Evolutionary conservation across 2,113 vertebrate genomes (phyloP).

Genomic region (Oncorhynchus kisutch): DNA sequence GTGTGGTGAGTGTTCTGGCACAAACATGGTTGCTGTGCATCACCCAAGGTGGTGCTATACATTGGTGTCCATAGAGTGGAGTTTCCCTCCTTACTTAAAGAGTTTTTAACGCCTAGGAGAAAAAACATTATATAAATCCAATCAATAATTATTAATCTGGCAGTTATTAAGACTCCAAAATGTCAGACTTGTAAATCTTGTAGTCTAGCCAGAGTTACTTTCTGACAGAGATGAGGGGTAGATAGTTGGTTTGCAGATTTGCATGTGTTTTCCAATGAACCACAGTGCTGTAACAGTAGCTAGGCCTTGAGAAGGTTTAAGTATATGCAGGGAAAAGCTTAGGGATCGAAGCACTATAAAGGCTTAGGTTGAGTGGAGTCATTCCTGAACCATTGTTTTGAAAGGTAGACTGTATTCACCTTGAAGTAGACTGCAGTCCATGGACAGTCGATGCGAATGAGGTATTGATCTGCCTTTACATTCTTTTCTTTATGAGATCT

Average conservation of each 20-base stretch:
- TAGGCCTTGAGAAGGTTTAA: conserved; percentile 30
- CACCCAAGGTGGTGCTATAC: no score
- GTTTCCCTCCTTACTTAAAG: no score
- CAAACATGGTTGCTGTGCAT: no score
- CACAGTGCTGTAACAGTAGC: background rate
- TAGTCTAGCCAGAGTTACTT: background rate
- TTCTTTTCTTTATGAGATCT: conserved; percentile 38
- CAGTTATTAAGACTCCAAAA: background rate
- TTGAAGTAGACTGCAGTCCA: conserved; percentile 48
- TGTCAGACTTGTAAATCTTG: background rate
- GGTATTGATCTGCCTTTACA: conserved; percentile 61
- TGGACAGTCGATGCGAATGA: conserved; percentile 55
- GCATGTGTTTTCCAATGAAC: background rate
- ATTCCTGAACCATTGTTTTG: background rate
- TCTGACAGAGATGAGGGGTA: background rate
- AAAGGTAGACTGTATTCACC: conserved; percentile 40
- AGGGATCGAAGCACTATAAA: background rate
- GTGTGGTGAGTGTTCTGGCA: no score
- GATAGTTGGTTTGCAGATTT: background rate
- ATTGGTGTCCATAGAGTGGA: no score
- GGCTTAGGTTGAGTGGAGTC: background rate
- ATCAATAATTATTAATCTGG: no score
- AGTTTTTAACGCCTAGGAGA: no score
- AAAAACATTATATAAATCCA: no score
- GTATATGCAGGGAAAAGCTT: background rate